Evolutionary conservation across 2,888 invertebrate species (phyloP).

Genomic region (Chesias legatella): DNA sequence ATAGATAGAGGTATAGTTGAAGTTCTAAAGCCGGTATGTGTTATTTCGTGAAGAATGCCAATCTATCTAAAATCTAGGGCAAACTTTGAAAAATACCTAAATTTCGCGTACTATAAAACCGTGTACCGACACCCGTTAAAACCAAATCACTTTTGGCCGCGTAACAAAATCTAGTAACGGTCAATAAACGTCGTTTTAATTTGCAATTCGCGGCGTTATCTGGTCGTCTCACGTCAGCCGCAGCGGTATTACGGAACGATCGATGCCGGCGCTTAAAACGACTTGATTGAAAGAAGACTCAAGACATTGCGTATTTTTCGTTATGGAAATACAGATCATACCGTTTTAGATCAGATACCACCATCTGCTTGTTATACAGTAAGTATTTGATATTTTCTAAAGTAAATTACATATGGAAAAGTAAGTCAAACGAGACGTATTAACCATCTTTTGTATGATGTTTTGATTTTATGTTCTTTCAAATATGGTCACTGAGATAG

Average conservation of each 20-base stretch:
- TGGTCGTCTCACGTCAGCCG: conserved; percentile 42
- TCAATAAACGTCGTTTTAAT: conserved; percentile 64
- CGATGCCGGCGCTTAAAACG: conserved; percentile 26
- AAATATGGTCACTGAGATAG: too few relatives aligned
- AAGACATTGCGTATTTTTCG: conserved; percentile 22
- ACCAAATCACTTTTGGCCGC: conserved; percentile 45
- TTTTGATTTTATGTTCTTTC: too few relatives aligned
- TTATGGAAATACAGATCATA: too few relatives aligned
- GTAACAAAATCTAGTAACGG: conserved; percentile 52
- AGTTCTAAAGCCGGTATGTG: too few relatives aligned
- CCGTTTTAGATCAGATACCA: too few relatives aligned
- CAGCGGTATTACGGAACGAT: conserved; percentile 31
- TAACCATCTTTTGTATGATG: too few relatives aligned
- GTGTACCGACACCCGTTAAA: conserved; percentile 27
- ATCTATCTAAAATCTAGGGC: conserved; percentile 15
- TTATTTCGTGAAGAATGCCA: background rate
- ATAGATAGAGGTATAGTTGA: too few relatives aligned
- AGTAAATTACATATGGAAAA: too few relatives aligned
- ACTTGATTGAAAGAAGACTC: conserved; percentile 18
- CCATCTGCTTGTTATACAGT: too few relatives aligned
- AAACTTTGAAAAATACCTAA: conserved; percentile 20
- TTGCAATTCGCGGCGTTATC: conserved; percentile 54
- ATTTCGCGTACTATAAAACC: conserved; percentile 20
- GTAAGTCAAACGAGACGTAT: too few relatives aligned
- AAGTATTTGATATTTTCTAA: conserved; percentile 2